Percentiles rank a stretch among this genome's conserved stretches.
These are phyloP conservation scores for Therioaphis trifolii DNA, from an alignment of 2,888 invertebrate species.

Conservation along the genomic window DNA sequence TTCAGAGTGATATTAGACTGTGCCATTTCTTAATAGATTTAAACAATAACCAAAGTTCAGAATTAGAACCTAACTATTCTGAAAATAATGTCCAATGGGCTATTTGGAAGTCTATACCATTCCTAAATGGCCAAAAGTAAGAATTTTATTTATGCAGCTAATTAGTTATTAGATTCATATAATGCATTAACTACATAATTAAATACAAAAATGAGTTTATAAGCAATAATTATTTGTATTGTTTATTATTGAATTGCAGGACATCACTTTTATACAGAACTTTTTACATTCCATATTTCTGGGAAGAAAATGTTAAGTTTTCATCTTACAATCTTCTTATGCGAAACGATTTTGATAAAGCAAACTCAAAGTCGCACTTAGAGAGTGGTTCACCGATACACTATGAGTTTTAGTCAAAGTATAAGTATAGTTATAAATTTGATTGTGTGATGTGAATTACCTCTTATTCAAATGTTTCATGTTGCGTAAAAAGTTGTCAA, in stretches of 20 bases:
- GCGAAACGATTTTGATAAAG: slow-evolving; percentile 38
- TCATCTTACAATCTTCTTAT: slow-evolving; percentile 80
- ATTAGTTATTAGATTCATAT: neutral
- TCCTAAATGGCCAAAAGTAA: slow-evolving; percentile 78
- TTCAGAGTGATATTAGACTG: slow-evolving; percentile 78
- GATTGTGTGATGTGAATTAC: neutral
- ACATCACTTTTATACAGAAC: slow-evolving; percentile 83
- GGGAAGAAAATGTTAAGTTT: slow-evolving; percentile 76
- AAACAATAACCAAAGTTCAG: slow-evolving; percentile 77
- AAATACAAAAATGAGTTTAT: too few relatives aligned
- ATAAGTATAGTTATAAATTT: slow-evolving; percentile 3
- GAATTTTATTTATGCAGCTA: slow-evolving; percentile 48
- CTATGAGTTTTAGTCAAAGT: slow-evolving; percentile 33
- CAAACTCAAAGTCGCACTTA: neutral
- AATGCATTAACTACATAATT: too few relatives aligned
- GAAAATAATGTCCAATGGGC: slow-evolving; percentile 78
- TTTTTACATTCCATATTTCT: slow-evolving; percentile 86
- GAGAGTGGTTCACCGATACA: neutral
- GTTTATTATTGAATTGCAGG: slow-evolving; percentile 68
- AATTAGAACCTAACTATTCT: slow-evolving; percentile 83
- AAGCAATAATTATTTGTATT: slow-evolving; percentile 28
- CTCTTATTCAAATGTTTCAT: neutral
- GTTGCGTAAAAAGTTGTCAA: too few relatives aligned
- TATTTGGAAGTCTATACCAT: slow-evolving; percentile 77
- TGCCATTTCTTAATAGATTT: slow-evolving; percentile 91